phyloP scores from a whole-genome alignment of 2,888 invertebrate genomes.

The Tetanocera ferruginea region DNA sequence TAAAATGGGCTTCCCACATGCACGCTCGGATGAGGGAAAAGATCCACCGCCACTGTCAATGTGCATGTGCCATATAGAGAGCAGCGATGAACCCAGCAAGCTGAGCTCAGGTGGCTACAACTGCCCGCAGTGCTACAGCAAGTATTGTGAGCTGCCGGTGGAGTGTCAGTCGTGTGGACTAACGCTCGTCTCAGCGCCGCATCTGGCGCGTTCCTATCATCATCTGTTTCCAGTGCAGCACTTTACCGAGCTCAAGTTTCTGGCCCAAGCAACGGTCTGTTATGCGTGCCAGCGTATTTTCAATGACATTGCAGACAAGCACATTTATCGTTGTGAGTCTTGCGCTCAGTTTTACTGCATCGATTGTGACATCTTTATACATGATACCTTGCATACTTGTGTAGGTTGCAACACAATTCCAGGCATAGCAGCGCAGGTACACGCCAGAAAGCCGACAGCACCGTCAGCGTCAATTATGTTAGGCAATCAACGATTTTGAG shows the following conservation, averaged over 20 bases:
- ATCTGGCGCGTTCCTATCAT: conserved; percentile 96
- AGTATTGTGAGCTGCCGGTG: conserved; percentile 97
- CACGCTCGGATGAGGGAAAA: conserved; percentile 75
- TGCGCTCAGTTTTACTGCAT: conserved; percentile 89
- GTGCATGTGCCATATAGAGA: conserved; percentile 94
- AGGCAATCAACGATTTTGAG: conserved; percentile 46
- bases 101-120: conserved; percentile 84
- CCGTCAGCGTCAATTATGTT: conserved; percentile 37
- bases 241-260: conserved; percentile 80
- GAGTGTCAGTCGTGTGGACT: conserved; percentile 97
- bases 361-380: conserved; percentile 96
- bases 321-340: conserved; percentile 85
- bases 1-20: conserved; percentile 97
- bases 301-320: conserved; percentile 75
- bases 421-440: conserved; percentile 60
- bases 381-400: conserved; percentile 94
- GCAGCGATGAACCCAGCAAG: conserved; percentile 77
- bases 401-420: conserved; percentile 90
- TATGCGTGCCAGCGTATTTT: conserved; percentile 83
- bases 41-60: conserved; percentile 83
- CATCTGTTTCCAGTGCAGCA: conserved; percentile 94
- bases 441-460: conserved; percentile 60
- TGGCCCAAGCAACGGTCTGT: conserved; percentile 75
- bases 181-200: conserved; percentile 97
- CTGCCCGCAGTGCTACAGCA: conserved; percentile 96